These are phyloP conservation scores for Plutomurus gul DNA, from an alignment of 1,140 invertebrate species.

Conservation along the genomic window DNA sequence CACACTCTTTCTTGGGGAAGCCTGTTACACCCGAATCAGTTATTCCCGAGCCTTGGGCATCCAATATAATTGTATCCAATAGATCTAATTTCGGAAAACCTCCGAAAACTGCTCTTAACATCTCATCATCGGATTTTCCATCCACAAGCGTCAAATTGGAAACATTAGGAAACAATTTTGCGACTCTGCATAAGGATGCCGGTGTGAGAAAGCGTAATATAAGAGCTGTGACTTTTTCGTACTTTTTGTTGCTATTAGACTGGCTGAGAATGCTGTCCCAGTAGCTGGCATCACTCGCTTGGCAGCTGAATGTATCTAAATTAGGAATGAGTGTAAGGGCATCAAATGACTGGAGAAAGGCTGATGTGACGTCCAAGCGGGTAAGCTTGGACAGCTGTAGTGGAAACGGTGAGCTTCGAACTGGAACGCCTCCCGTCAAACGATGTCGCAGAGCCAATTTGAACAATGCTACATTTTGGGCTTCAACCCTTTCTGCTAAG, in stretches of 20 bases:
- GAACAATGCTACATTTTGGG: constrained; percentile 26
- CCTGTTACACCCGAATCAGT: constrained; percentile 2
- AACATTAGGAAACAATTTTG: constrained; percentile 10
- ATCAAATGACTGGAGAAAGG: constrained; percentile 18
- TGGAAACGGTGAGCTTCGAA: constrained; percentile 3
- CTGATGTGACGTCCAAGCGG: not conserved
- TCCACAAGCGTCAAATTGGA: not conserved
- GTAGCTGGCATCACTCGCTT: constrained; percentile 1
- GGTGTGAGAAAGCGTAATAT: not conserved
- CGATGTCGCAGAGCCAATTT: constrained; percentile 11
- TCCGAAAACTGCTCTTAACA: not conserved
- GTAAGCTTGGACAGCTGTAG: not conserved
- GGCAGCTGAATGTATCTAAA: constrained; percentile 19
- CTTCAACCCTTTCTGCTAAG: constrained; percentile 15
- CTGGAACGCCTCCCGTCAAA: not conserved
- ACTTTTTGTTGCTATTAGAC: not conserved
- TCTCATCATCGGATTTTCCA: constrained; percentile 5
- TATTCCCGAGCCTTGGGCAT: not conserved
- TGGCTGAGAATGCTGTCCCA: not conserved
- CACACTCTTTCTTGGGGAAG: not conserved
- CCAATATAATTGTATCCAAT: constrained; percentile 1
- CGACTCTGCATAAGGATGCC: not conserved
- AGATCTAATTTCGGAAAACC: constrained; percentile 10
- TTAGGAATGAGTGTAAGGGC: constrained; percentile 15
- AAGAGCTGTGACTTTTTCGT: constrained; percentile 8